Conservation (phyloP, 2,888 invertebrate genomes). For the Pristionchus exspectatus region DNA sequence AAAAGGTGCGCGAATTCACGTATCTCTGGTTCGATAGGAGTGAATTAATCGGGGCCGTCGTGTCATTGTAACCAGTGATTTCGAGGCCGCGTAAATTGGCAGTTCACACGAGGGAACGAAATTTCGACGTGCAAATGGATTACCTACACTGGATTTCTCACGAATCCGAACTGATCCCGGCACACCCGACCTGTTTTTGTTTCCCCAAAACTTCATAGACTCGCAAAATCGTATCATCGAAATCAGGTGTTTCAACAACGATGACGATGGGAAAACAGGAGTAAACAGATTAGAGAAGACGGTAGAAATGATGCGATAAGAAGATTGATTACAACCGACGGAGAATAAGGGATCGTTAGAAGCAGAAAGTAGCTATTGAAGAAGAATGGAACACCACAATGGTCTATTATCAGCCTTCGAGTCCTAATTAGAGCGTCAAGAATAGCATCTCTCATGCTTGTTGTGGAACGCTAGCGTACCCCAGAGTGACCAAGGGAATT, state of each 20-base stretch:
- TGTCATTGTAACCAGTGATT: neutral
- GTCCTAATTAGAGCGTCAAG: neutral
- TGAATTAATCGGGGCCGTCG: neutral
- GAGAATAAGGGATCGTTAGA: neutral
- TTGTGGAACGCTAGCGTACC: neutral
- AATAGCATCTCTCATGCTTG: neutral
- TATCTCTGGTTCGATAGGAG: neutral
- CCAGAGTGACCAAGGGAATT: neutral
- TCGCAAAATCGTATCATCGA: neutral
- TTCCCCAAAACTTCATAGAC: neutral
- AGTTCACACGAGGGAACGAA: neutral
- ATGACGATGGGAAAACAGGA: neutral
- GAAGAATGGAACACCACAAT: neutral
- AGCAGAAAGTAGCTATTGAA: neutral
- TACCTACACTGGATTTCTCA: neutral
- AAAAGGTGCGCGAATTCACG: neutral
- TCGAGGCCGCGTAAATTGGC: neutral
- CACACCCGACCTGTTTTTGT: neutral
- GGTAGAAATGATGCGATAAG: neutral
- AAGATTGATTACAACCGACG: neutral
- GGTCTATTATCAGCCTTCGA: neutral
- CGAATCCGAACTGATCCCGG: neutral
- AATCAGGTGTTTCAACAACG: conserved; percentile 6
- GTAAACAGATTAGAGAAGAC: conserved; percentile 27
- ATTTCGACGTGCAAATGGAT: neutral